These are phyloP conservation scores for Galerucella calmariensis DNA, from an alignment of 2,888 invertebrate species.

Conservation along the genomic window DNA sequence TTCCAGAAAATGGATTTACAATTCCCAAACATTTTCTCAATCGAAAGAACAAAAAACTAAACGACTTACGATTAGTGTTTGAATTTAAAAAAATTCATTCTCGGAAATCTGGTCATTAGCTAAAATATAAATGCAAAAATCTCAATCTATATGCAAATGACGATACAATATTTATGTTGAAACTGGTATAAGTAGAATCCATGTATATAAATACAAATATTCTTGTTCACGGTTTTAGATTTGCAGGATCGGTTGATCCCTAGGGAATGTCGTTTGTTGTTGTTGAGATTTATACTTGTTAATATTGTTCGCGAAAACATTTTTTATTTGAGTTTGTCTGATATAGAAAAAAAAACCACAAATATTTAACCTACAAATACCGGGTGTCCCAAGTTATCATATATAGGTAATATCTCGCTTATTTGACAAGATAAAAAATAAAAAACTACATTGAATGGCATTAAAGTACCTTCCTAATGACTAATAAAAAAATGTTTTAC, in stretches of 20 bases:
- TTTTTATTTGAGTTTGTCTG: background rate
- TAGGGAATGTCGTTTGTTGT: background rate
- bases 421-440: no score
- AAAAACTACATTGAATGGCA: no score
- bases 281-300: no score
- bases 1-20: no score
- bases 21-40: background rate
- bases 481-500: no score
- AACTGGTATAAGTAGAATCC: conserved; percentile 37
- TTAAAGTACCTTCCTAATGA: no score
- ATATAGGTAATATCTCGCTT: no score
- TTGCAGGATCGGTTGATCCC: conserved; percentile 8
- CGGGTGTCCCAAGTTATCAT: no score
- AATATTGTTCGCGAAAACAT: background rate
- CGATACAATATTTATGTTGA: conserved; percentile 55
- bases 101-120: conserved; percentile 46
- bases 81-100: conserved; percentile 44
- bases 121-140: conserved; percentile 56
- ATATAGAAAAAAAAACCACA: background rate
- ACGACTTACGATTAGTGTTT: background rate
- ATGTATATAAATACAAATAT: conserved; percentile 31
- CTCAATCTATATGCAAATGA: conserved; percentile 60
- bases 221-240: conserved; percentile 22
- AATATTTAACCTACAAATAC: no score
- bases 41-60: background rate